Evolutionary conservation across 1,140 invertebrate genomes (phyloP).

Genomic region (Thaumetopoea pityocampa): DNA sequence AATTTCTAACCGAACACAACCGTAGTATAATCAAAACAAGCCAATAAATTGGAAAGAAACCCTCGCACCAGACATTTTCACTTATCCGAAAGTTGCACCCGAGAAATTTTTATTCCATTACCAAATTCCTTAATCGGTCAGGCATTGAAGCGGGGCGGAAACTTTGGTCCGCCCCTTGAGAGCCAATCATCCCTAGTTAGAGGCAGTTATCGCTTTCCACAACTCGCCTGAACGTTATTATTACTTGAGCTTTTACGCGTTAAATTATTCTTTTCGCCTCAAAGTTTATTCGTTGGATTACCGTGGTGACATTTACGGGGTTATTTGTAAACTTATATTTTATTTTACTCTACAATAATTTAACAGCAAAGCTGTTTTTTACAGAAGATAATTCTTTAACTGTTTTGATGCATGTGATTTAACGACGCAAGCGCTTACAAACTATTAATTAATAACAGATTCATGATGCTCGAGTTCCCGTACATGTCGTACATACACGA

Average conservation of each 20-base stretch:
- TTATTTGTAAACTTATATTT: constrained; percentile 2
- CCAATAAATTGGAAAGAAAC: no score
- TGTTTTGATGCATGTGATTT: no score
- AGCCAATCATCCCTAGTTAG: constrained; percentile 19
- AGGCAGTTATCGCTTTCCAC: constrained; percentile 18
- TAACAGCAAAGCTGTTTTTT: no score
- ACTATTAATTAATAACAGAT: no score
- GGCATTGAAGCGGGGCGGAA: constrained; percentile 3
- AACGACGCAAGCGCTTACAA: no score
- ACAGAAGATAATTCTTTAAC: no score
- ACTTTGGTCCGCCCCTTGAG: constrained; percentile 13
- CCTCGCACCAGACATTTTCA: no score
- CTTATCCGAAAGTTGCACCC: not conserved
- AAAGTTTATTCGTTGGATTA: constrained; percentile 10
- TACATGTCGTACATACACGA: no score
- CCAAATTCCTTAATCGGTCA: constrained; percentile 21
- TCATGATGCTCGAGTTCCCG: no score
- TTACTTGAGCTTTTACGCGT: constrained; percentile 10
- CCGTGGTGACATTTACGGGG: constrained; percentile 2
- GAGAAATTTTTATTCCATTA: constrained; percentile 21
- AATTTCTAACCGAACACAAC: no score
- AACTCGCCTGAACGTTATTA: constrained; percentile 17
- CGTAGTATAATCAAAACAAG: no score
- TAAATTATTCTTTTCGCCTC: constrained; percentile 10
- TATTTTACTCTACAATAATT: no score